phyloP scores from a whole-genome alignment of 2,797 vertebrate species.

The Oreochromis mossambicus region DNA sequence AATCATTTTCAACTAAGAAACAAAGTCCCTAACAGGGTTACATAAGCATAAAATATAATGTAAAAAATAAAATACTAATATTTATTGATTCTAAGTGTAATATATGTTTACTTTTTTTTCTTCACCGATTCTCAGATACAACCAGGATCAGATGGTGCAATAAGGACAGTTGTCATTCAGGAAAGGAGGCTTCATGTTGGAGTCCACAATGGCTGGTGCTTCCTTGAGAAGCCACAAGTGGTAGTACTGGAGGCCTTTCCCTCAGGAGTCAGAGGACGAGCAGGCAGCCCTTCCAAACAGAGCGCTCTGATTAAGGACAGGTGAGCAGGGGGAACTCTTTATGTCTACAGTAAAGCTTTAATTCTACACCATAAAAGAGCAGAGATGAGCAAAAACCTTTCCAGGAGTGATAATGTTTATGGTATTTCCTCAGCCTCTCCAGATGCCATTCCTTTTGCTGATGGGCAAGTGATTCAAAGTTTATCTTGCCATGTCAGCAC shows the following conservation, averaged over 20 bases:
- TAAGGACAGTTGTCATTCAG: slow-evolving; percentile 70
- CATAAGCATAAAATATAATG: background rate
- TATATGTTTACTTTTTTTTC: background rate
- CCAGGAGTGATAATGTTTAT: slow-evolving; percentile 5
- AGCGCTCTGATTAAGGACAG: slow-evolving; percentile 53
- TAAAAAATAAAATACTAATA: background rate
- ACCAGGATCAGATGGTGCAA: slow-evolving; percentile 18
- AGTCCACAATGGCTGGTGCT: slow-evolving; percentile 89
- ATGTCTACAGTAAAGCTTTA: background rate
- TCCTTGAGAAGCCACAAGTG: slow-evolving; percentile 86
- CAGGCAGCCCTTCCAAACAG: slow-evolving; percentile 54
- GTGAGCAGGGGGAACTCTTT: slow-evolving; percentile 54
- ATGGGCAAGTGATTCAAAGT: slow-evolving; percentile 3
- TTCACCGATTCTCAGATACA: slow-evolving; percentile 63
- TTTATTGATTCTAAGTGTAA: background rate
- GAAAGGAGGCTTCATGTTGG: slow-evolving; percentile 89
- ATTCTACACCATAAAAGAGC: background rate
- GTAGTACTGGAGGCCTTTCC: slow-evolving; percentile 79
- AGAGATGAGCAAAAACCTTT: slow-evolving; percentile 1
- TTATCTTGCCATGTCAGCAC: slow-evolving; percentile 3
- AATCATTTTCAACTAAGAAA: background rate
- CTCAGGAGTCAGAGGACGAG: slow-evolving; percentile 26
- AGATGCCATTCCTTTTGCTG: background rate
- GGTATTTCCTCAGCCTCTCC: slow-evolving; percentile 22
- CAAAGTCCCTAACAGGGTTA: background rate